These are phyloP conservation scores for Sternarchorhynchus goeldii DNA, from an alignment of 2,797 vertebrate species.

Conservation along the genomic window DNA sequence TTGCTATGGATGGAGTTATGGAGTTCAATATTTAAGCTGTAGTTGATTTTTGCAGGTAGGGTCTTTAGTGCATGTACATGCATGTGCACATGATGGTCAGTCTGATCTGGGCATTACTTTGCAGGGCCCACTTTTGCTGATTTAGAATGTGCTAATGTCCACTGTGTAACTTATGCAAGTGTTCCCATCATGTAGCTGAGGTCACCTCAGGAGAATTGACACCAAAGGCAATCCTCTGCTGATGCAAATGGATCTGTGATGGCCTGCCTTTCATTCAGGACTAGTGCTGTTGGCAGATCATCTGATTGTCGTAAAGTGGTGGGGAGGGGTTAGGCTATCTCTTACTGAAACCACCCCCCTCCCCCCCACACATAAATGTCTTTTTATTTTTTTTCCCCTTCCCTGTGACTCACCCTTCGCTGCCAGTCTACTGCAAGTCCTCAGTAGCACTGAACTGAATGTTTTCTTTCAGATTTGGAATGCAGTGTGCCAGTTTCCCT, in stretches of 20 bases:
- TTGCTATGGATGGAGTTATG: slow-evolving; percentile 43
- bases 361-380: slow-evolving; percentile 47
- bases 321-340: slow-evolving; percentile 68
- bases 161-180: slow-evolving; percentile 26
- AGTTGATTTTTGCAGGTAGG: slow-evolving; percentile 16
- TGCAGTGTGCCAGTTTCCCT: slow-evolving; percentile 14
- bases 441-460: slow-evolving; percentile 38
- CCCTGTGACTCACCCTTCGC: slow-evolving; percentile 48
- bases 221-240: slow-evolving; percentile 64
- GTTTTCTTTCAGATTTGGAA: slow-evolving; percentile 35
- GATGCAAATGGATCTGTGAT: slow-evolving; percentile 71
- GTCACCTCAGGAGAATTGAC: slow-evolving; percentile 68
- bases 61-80: background rate
- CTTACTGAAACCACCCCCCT: slow-evolving; percentile 56
- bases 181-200: slow-evolving; percentile 54
- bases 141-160: background rate
- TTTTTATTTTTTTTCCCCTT: slow-evolving; percentile 38
- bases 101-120: slow-evolving; percentile 11
- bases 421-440: slow-evolving; percentile 37
- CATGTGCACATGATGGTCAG: background rate
- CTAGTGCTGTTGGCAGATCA: slow-evolving; percentile 68
- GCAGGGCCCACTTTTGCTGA: background rate
- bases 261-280: slow-evolving; percentile 68
- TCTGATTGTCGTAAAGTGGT: slow-evolving; percentile 67
- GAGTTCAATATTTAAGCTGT: slow-evolving; percentile 12